Evolutionary conservation across 2,888 invertebrate species (phyloP), one percentile per base, ranked within the genome.

Genomic region (Philereme vetulata): DNA sequence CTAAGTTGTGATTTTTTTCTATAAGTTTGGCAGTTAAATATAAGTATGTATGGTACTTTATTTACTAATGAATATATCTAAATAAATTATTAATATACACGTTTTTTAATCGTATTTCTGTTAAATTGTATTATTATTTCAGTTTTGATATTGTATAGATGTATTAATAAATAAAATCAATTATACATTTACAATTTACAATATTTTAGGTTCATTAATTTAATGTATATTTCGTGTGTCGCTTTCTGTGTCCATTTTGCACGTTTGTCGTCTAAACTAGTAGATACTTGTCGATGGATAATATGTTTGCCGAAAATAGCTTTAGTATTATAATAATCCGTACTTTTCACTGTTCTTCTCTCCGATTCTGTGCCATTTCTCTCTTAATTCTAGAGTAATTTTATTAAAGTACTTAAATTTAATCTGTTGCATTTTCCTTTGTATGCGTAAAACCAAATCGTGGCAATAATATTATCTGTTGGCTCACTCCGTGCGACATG

Each of bases 1-100:
- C 80, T 80, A 80, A 48, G 77, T 78, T 78, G 80, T 80, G 80
- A 80, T 78, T 66, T 53, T 72, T 66, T 66, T 69, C 38, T 47
- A 55, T 50, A 59, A 51, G 38, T 45, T 40, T 57, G 47, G 48
- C 52, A 44, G 58, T 43, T 52, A 45, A 45, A 40, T 35, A 10
- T 42, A 47, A 38, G 36, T 50, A n/a, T 50, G 35, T 42, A n/a
- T 21, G 4, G 11, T 43, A 45, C 10, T 34, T 45, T 11, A 42
- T 40, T 42, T 47, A 8, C 4, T 32, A 32, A 7, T 32, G 7
- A 9, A 9, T 46, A 44, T 32, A 44, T 21, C 4, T 21, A 21
- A 5, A 21, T 4, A 21, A 7, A 5, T 10, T 34, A 40, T 34
- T 40, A 42, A 10, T 40, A 3, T 46, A 60, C 21, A 44, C 11